Evolutionary conservation across 2,113 vertebrate species (phyloP), one percentile per base, ranked within the genome.

Genomic region (Eubucco bourcierii): DNA sequence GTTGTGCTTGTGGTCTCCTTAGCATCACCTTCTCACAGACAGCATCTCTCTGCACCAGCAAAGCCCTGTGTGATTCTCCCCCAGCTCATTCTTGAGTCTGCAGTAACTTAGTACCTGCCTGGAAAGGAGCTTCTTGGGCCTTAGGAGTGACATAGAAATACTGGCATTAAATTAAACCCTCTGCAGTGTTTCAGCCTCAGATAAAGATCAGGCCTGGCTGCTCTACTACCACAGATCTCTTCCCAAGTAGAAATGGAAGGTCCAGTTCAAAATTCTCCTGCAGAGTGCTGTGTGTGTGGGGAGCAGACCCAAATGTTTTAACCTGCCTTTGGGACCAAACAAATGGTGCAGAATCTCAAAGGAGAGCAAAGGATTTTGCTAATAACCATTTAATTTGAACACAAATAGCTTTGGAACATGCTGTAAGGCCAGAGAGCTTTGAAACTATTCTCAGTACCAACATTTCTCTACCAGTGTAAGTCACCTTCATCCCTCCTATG

Each of bases 351-450:
- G 50, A 29, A 34, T n/a, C 23, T 74, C 56, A 59, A 52, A 77
- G 58, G 47, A 41, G 60, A 82, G 81, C 28, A 15, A 27, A 68
- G 61, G 33, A 19, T 80, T 86, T 82, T 88, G 65, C 50, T 80
- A 33, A 72, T 58, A 67, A 60, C 15, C n/a, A 10, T 87, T 59
- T 24, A 13, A 19, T 53, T 5, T 16, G 37, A 55, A 8, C 58
- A 34, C 37, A 18, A 0, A 1, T 29, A 28, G 31, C 53, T 85
- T 12, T 72, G 39, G 64, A 34, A 23, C 7, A 0, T 1, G 3
- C 16, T 4, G 23, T 46, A 67, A 71, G 64, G 31, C 25, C 68
- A 24, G 71, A 27, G 39, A 73, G 80, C 55, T 41, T 41, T 44
- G 21, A 56, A 86, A 79, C 28, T 84, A 0, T 50, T 66, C 31